phyloP scores from a whole-genome alignment of 2,888 invertebrate genomes.

The Amblyjoppa fuscipennis region DNA sequence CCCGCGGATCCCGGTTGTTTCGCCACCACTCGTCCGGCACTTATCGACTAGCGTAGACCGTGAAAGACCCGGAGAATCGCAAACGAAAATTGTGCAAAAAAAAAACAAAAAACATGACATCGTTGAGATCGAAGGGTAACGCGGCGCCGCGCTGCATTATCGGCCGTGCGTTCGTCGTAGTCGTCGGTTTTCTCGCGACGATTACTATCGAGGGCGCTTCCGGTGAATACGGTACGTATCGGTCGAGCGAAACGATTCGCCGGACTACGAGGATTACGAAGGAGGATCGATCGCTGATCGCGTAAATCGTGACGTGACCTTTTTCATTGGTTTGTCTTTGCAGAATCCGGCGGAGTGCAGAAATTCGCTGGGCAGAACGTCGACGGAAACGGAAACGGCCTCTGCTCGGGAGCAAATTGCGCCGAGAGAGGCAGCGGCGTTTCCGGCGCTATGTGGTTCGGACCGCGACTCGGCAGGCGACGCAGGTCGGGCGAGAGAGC shows the following conservation, averaged over 20 bases:
- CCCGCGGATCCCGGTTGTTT: slow-evolving; percentile 58
- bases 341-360: slow-evolving; percentile 47
- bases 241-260: not conserved
- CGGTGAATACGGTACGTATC: slow-evolving; percentile 78
- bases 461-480: slow-evolving; percentile 86
- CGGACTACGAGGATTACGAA: too few relatives aligned
- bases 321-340: slow-evolving; percentile 1
- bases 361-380: slow-evolving; percentile 54
- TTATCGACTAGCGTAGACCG: slow-evolving; percentile 55
- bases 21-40: slow-evolving; percentile 70
- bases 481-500: slow-evolving; percentile 83
- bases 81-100: not conserved
- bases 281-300: not conserved
- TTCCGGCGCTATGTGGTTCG: slow-evolving; percentile 86
- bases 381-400: slow-evolving; percentile 62
- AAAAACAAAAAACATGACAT: slow-evolving; percentile 28
- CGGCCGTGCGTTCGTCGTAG: slow-evolving; percentile 68
- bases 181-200: slow-evolving; percentile 68
- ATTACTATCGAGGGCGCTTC: slow-evolving; percentile 65
- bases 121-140: slow-evolving; percentile 18
- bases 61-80: not conserved
- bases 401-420: slow-evolving; percentile 78
- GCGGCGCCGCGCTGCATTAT: slow-evolving; percentile 25
- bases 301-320: not conserved
- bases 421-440: slow-evolving; percentile 75